phyloP scores from a whole-genome alignment of 2,888 invertebrate genomes.

The Drosophila siamana region DNA sequence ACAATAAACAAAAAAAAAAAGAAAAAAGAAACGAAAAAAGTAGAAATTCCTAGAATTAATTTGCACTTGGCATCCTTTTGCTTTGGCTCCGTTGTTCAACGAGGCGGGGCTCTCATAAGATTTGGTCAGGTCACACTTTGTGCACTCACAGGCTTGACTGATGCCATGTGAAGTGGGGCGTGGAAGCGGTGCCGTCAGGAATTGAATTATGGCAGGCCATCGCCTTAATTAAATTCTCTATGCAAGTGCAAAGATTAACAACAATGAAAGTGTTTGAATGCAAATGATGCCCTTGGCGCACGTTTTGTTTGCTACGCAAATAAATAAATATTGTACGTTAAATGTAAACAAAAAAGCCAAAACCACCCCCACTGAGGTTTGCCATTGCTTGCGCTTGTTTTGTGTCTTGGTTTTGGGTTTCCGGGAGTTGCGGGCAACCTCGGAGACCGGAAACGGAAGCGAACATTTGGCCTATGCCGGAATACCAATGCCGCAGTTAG shows the following conservation, averaged over 20 bases:
- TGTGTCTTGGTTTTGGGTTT: constrained; percentile 1
- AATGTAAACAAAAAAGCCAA: constrained; percentile 36
- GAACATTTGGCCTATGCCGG: constrained; percentile 45
- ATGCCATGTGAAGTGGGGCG: constrained; percentile 16
- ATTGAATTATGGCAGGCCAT: constrained; percentile 64
- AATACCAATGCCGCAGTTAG: constrained; percentile 43
- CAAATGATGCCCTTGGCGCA: constrained; percentile 72
- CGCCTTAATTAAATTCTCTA: constrained; percentile 74
- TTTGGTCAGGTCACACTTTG: constrained; percentile 51
- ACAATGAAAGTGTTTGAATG: constrained; percentile 78
- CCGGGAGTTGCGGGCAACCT: constrained; percentile 35
- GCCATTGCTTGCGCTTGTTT: constrained; percentile 1
- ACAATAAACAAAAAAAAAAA: too few relatives aligned
- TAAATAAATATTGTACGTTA: constrained; percentile 73
- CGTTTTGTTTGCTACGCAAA: constrained; percentile 60
- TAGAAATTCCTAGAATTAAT: constrained; percentile 8
- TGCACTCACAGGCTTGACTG: constrained; percentile 23
- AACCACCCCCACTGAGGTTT: constrained; percentile 35
- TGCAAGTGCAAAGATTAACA: constrained; percentile 70
- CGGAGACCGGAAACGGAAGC: constrained; percentile 57
- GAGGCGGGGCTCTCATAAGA: constrained; percentile 9
- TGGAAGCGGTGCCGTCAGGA: constrained; percentile 54
- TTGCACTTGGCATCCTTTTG: constrained; percentile 23
- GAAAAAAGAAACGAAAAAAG: constrained; percentile 2
- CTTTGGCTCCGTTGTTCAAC: constrained; percentile 11